Percentiles rank a stretch among this genome's conserved stretches.
Conservation (phyloP, 2,888 invertebrate genomes). For the Panopea generosa region DNA sequence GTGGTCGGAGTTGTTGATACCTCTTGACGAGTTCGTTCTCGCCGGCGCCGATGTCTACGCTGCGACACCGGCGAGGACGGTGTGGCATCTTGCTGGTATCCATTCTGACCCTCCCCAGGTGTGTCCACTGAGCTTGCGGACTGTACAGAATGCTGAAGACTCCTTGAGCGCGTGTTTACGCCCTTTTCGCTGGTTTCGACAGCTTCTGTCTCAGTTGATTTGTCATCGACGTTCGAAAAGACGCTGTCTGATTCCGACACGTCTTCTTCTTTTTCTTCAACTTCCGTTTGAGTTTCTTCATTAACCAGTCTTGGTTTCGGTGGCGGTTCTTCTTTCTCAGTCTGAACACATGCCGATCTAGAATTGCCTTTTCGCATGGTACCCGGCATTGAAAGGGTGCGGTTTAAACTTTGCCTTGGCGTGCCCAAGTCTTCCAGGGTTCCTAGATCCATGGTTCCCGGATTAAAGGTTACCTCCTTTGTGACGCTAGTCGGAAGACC, state of each 20-base stretch:
- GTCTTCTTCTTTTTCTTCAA: constrained; percentile 40
- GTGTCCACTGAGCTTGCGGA: constrained; percentile 51
- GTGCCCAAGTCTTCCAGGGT: constrained; percentile 81
- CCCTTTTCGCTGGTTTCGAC: constrained; percentile 80
- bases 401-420: constrained; percentile 70
- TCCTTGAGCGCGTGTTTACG: constrained; percentile 79
- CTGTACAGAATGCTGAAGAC: constrained; percentile 68
- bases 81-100: constrained; percentile 47
- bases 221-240: constrained; percentile 67
- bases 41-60: constrained; percentile 71
- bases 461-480: constrained; percentile 80
- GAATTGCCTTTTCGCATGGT: constrained; percentile 55
- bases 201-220: constrained; percentile 74
- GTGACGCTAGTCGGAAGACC: constrained; percentile 80
- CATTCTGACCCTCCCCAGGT: constrained; percentile 58
- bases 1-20: constrained; percentile 61
- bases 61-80: constrained; percentile 53
- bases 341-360: constrained; percentile 61
- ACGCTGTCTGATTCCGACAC: constrained; percentile 57
- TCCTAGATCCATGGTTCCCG: constrained; percentile 83
- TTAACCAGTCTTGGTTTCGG: constrained; percentile 57
- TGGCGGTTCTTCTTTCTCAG: constrained; percentile 65
- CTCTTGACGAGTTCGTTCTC: constrained; percentile 73
- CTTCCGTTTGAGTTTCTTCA: constrained; percentile 69
- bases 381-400: constrained; percentile 53